Percentiles rank a stretch among this genome's conserved stretches.
phyloP scores from a whole-genome alignment of 1,140 invertebrate genomes.

The Dendroctonus ponderosae region DNA sequence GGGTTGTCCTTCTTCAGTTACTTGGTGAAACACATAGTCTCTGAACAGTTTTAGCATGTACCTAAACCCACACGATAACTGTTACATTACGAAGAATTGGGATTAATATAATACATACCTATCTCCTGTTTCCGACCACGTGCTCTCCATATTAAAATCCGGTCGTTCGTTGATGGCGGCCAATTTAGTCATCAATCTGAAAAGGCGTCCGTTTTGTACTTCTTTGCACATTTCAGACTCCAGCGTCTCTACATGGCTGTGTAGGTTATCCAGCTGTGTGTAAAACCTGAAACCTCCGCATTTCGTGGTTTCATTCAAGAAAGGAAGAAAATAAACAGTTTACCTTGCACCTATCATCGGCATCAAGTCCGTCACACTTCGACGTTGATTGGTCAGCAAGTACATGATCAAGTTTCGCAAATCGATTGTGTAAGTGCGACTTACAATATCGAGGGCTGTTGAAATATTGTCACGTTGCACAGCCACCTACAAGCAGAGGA shows the following conservation, averaged over 20 bases:
- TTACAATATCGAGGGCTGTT: conserved; percentile 84
- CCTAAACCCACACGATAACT: conserved; percentile 8
- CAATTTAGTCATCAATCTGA: conserved; percentile 87
- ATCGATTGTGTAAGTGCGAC: conserved; percentile 87
- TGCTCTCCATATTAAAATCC: conserved; percentile 87
- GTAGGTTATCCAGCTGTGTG: conserved; percentile 87
- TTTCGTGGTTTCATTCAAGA: not conserved
- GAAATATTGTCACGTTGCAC: conserved; percentile 82
- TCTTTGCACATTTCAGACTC: conserved; percentile 91
- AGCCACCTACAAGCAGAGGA: conserved; percentile 64
- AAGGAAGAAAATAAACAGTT: not conserved
- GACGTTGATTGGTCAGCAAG: conserved; percentile 70
- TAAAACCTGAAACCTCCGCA: conserved; percentile 65
- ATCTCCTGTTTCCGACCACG: conserved; percentile 94
- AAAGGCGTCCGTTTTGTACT: conserved; percentile 90
- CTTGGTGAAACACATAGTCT: conserved; percentile 95
- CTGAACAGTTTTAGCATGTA: conserved; percentile 98
- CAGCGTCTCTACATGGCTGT: conserved; percentile 81
- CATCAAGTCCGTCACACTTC: conserved; percentile 94
- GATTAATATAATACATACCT: conserved; percentile 24
- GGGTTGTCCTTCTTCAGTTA: conserved; percentile 86
- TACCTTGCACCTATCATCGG: conserved; percentile 91
- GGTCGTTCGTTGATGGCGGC: conserved; percentile 90
- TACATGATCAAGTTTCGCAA: conserved; percentile 93
- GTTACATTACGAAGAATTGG: not conserved